Conservation (phyloP, 2,113 vertebrate genomes). For the Xenopus borealis region DNA sequence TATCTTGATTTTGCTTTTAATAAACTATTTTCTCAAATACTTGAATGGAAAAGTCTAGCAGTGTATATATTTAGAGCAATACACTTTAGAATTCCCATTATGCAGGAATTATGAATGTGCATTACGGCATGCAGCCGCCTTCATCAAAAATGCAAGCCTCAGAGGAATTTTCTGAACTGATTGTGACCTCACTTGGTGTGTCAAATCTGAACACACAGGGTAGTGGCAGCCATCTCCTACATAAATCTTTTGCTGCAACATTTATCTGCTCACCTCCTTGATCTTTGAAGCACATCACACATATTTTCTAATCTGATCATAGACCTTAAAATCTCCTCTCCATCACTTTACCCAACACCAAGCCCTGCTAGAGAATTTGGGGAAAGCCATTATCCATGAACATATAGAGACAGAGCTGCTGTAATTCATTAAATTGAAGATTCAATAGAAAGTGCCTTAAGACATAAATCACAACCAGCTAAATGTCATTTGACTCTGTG, state of each 20-base stretch:
- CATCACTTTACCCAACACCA: conserved; percentile 66
- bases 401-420: conserved; percentile 4
- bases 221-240: conserved; percentile 72
- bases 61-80: not conserved
- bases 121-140: conserved; percentile 49
- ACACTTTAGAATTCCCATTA: conserved; percentile 9
- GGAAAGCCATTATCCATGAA: conserved; percentile 27
- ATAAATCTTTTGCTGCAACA: conserved; percentile 76
- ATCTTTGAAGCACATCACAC: conserved; percentile 94
- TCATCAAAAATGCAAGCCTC: conserved; percentile 61
- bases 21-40: not conserved
- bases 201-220: conserved; percentile 68
- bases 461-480: too few species aligned
- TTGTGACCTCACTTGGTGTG: conserved; percentile 85
- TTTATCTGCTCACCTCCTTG: conserved; percentile 93
- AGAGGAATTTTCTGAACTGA: conserved; percentile 80
- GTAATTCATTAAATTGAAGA: conserved; percentile 36
- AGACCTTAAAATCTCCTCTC: conserved; percentile 70
- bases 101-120: conserved; percentile 49
- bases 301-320: conserved; percentile 82
- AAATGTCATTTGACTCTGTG: too few species aligned
- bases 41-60: not conserved
- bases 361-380: not conserved
- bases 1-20: too few species aligned
- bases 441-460: conserved; percentile 7